Base-by-base conservation (phyloP, 2,797 vertebrate genomes). In the Rhadinocentrus ornatus region DNA sequence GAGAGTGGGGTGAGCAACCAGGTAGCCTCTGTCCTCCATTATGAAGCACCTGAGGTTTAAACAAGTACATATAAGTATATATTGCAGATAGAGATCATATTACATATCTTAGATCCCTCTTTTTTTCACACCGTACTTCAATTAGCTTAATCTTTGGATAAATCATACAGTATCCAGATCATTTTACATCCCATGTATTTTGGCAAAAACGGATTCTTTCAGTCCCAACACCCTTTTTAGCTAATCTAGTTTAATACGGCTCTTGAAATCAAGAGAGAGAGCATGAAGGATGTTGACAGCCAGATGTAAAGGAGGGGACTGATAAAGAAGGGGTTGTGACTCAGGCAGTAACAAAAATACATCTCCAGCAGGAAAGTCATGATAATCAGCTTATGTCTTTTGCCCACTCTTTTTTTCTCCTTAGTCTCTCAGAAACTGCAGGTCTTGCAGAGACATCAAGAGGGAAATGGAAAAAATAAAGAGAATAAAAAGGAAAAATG, bases 21-120 rank as follows among this genome's bases (percentile, higher is more conserved):
- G 94, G 86, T 99, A 99, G 1, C 98, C 98, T 82, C 97, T 94
- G 94, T 99, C 98, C 87, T 99, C 97, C 98, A 99, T 99, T 75
- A 99, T 99, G 79, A 99, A 99, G 88, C 97, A 99, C 87, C 98
- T 99, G 79, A 8, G 70, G 69, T 24, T 31, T 8, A 73, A 54
- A 85, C 13, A 83, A 66, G 76, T 16, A 83, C 66, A 78, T 18
- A 79, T 5, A 55, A 32, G n/a, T 46, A 27, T 12, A 34, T 1
- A 62, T n/a, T 37, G 26, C 4, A 70, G 29, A 78, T 52, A 39
- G 6, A 3, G 18, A 20, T 32, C 16, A 32, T 15, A 24, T 24
- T 6, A 31, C 13, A 31, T 10, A 6, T 22, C 6, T 1, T 26
- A 24, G 29, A 16, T 44, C 39, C 11, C 12, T 16, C 5, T 11